These are phyloP conservation scores for Enteromius trimaculatus DNA, from an alignment of 2,797 vertebrate genomes.

Conservation along the genomic window DNA sequence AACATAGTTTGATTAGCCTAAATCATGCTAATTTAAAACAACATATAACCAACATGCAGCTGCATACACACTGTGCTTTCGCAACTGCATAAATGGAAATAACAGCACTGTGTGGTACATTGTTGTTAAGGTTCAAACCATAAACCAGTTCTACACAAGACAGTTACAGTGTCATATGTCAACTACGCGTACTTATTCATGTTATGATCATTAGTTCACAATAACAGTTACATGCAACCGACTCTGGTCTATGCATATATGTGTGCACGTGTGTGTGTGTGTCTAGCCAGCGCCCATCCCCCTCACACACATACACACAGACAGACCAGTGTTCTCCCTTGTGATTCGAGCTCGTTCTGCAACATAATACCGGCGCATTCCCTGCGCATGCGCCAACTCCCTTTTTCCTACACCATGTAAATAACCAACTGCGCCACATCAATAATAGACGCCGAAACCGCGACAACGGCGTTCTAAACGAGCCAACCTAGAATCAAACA, in stretches of 20 bases:
- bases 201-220: neutral
- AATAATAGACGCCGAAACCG: slow-evolving; percentile 35
- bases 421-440: slow-evolving; percentile 81
- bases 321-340: slow-evolving; percentile 54
- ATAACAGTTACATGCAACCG: neutral
- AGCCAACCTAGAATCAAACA: neutral
- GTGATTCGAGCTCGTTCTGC: slow-evolving; percentile 73
- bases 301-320: slow-evolving; percentile 30
- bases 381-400: slow-evolving; percentile 75
- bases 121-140: neutral
- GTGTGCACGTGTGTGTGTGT: slow-evolving; percentile 24
- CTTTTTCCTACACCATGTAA: slow-evolving; percentile 68
- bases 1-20: neutral
- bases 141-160: neutral
- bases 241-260: neutral
- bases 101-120: neutral
- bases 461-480: neutral
- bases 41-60: neutral
- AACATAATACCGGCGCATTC: slow-evolving; percentile 69
- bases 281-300: slow-evolving; percentile 75
- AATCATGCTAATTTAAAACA: neutral
- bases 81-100: neutral
- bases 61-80: neutral
- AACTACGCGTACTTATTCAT: neutral
- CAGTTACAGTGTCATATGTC: neutral